Conservation (phyloP, 2,888 invertebrate species). For the Helobdella robusta region DNA sequence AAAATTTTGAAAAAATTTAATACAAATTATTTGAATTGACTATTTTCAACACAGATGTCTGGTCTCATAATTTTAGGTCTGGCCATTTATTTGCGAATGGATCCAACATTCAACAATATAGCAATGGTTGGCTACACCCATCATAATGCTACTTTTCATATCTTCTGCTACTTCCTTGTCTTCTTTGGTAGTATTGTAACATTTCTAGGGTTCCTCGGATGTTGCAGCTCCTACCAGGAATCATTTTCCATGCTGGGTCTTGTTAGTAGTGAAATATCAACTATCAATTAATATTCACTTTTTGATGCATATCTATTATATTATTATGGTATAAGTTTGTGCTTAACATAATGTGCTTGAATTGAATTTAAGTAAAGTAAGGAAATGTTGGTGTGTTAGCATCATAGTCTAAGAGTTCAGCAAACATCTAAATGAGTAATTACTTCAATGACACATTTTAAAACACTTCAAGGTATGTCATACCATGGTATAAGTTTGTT, state of each 20-base stretch:
- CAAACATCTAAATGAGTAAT: too few relatives aligned
- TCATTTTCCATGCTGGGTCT: conserved; percentile 65
- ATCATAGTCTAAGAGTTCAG: too few relatives aligned
- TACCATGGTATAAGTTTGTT: too few relatives aligned
- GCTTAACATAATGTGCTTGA: too few relatives aligned
- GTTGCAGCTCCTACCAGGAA: conserved; percentile 66
- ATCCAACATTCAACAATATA: conserved; percentile 58
- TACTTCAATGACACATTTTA: too few relatives aligned
- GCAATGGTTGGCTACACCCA: conserved; percentile 55
- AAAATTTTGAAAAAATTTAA: neutral
- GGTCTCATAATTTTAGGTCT: conserved; percentile 61
- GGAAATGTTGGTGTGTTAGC: too few relatives aligned
- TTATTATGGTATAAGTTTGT: too few relatives aligned
- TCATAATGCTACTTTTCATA: conserved; percentile 57
- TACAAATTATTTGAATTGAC: neutral
- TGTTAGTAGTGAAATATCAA: conserved; percentile 58
- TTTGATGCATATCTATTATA: too few relatives aligned
- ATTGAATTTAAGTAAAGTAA: too few relatives aligned
- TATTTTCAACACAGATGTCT: conserved; percentile 54
- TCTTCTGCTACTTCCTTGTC: conserved; percentile 62
- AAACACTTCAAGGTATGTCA: too few relatives aligned
- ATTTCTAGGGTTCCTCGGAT: conserved; percentile 68
- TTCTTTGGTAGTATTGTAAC: conserved; percentile 62
- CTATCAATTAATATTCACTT: too few relatives aligned
- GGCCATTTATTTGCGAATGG: conserved; percentile 66